phyloP scores from a whole-genome alignment of 2,888 invertebrate species.

The Perizoma affinitatum region DNA sequence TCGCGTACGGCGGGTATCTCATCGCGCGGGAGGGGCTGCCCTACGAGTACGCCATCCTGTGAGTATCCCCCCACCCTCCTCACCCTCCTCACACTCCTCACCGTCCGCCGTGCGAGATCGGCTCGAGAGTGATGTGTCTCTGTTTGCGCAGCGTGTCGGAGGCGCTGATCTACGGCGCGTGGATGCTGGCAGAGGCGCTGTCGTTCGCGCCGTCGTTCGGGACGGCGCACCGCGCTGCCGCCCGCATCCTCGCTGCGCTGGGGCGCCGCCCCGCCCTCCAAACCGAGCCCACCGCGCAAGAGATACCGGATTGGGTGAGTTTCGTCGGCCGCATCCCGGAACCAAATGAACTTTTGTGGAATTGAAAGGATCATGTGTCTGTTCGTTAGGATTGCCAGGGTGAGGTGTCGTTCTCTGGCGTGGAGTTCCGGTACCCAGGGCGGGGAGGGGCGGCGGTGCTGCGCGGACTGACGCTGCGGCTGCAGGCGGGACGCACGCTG shows the following conservation, averaged over 20 bases:
- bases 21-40: constrained; percentile 85
- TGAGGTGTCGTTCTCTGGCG: constrained; percentile 85
- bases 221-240: constrained; percentile 88
- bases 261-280: constrained; percentile 68
- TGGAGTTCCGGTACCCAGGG: constrained; percentile 91
- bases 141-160: constrained; percentile 86
- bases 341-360: no score
- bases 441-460: constrained; percentile 88
- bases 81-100: neutral
- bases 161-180: constrained; percentile 90
- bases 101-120: neutral
- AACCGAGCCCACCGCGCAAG: constrained; percentile 50
- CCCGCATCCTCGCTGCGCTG: constrained; percentile 84
- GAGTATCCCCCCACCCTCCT: constrained; percentile 47
- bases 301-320: constrained; percentile 64
- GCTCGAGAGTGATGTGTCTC: neutral
- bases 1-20: constrained; percentile 88
- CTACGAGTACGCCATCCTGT: constrained; percentile 88
- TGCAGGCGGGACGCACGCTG: constrained; percentile 87
- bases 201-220: constrained; percentile 91
- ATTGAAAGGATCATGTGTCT: no score
- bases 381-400: constrained; percentile 82
- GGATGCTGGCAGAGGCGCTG: constrained; percentile 91
- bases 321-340: no score
- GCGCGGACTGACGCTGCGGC: constrained; percentile 84